A percentile compares a stretch with the other conserved stretches of the same genome.
phyloP scores from a whole-genome alignment of 2,888 invertebrate species.

The Agriopis aurantiaria region DNA sequence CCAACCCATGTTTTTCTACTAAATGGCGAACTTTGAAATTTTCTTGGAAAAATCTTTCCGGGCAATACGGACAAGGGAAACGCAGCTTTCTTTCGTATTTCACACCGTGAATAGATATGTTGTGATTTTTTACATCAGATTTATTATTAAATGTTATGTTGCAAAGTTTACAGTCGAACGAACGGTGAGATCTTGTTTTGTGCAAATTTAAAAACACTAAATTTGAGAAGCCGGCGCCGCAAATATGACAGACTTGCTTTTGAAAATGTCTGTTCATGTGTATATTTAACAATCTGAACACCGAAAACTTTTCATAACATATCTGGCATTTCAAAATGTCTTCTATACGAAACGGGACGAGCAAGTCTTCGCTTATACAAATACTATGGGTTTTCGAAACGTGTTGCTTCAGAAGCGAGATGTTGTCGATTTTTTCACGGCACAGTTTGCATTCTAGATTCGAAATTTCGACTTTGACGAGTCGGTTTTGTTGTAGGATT shows the following conservation, averaged over 20 bases:
- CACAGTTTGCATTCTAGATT: slow-evolving; percentile 69
- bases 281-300: slow-evolving; percentile 71
- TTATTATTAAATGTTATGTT: slow-evolving; percentile 55
- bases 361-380: slow-evolving; percentile 61
- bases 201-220: slow-evolving; percentile 73
- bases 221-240: slow-evolving; percentile 74
- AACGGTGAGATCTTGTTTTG: slow-evolving; percentile 64
- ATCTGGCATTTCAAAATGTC: slow-evolving; percentile 67
- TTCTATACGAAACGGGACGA: slow-evolving; percentile 73
- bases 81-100: slow-evolving; percentile 60
- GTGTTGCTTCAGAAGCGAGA: slow-evolving; percentile 60
- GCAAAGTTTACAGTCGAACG: slow-evolving; percentile 62
- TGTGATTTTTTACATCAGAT: slow-evolving; percentile 52
- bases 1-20: slow-evolving; percentile 63
- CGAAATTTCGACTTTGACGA: slow-evolving; percentile 76
- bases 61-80: slow-evolving; percentile 69
- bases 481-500: slow-evolving; percentile 69
- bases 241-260: slow-evolving; percentile 75
- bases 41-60: slow-evolving; percentile 68
- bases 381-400: slow-evolving; percentile 58
- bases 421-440: slow-evolving; percentile 44
- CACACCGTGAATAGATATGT: slow-evolving; percentile 44
- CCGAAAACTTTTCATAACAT: slow-evolving; percentile 62
- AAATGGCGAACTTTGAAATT: slow-evolving; percentile 63
- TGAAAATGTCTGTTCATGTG: slow-evolving; percentile 78